These are phyloP conservation scores for Acanthochromis polyacanthus DNA, from an alignment of 2,113 vertebrate genomes.

Conservation along the genomic window DNA sequence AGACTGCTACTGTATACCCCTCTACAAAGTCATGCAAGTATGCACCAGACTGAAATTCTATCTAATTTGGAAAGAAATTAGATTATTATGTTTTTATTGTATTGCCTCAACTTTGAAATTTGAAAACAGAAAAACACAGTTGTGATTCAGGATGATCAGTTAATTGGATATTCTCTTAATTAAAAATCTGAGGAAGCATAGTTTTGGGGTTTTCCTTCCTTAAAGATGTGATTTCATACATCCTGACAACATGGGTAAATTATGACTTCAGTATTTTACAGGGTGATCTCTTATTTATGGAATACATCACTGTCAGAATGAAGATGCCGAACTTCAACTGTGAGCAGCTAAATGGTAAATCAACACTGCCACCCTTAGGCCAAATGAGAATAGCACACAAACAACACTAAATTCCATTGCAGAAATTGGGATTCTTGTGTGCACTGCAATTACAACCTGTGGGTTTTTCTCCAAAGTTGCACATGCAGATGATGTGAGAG, in stretches of 20 bases:
- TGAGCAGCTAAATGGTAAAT: conserved; percentile 57
- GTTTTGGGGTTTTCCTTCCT: background rate
- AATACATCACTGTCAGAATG: background rate
- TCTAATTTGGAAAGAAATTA: background rate
- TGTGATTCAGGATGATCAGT: background rate
- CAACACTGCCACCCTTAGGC: conserved; percentile 86
- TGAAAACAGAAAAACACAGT: background rate
- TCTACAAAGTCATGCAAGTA: conserved; percentile 23
- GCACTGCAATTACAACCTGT: background rate
- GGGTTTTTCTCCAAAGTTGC: background rate
- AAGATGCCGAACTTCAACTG: background rate
- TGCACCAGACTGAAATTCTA: conserved; percentile 6
- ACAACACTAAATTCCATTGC: background rate
- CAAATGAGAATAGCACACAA: conserved; percentile 55
- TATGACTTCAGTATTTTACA: background rate
- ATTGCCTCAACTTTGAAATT: background rate
- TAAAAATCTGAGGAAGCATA: background rate
- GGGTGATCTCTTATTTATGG: conserved; percentile 29
- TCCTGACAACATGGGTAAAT: background rate
- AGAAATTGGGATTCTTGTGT: background rate
- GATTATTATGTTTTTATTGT: background rate
- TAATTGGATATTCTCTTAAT: background rate
- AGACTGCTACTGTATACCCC: background rate
- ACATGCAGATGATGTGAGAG: background rate
- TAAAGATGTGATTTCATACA: background rate